Evolutionary conservation across 2,113 vertebrate genomes (phyloP), one percentile per base, ranked within the genome.

Genomic region (Bungarus multicinctus): DNA sequence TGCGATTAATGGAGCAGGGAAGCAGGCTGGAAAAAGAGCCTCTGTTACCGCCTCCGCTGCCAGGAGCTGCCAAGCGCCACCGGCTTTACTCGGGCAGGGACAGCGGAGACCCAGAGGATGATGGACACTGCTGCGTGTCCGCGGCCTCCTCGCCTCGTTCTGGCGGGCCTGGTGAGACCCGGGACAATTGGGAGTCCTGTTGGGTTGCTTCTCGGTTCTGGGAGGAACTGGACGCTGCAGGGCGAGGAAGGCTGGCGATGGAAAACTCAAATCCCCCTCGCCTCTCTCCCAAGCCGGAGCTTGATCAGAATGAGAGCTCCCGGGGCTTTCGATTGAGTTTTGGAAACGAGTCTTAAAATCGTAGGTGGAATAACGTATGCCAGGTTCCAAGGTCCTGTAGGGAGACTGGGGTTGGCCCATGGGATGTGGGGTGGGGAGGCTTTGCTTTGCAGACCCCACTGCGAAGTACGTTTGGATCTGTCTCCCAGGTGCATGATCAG

Each of bases 1-100:
- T 23, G 47, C 1, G 11, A 50, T 7, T 0, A 50, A 96, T 96
- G 96, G 95, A 93, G 55, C 58, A 4, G 45, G 89, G 53, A 53
- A 20, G 12, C 2, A n/a, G 90, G 0, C 52, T 90, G 4, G 96
- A 97, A 85, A 89, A 47, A 27, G 54, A n/a, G 57, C 34, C 54
- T 4, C 3, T 93, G 20, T 14, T 93, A 0, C 90, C 55, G 4
- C 87, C 30, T 0, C 88, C n/a, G 1, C 50, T 55, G 12, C 85
- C 30, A 1, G 64, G 16, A 7, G 34, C 0, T 54, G 45, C 57
- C 23, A 12, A 52, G 30, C 22, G n/a, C 8, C 12, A 6, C 57
- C 87, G 64, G 14, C 64, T 85, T 30, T 39, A 22, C 39, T 54
- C 93, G 43, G 86, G 4, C 87, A 52, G 50, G 89, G 74, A 69